phyloP scores from a whole-genome alignment of 2,113 vertebrate species.

The Synodontis membranacea region DNA sequence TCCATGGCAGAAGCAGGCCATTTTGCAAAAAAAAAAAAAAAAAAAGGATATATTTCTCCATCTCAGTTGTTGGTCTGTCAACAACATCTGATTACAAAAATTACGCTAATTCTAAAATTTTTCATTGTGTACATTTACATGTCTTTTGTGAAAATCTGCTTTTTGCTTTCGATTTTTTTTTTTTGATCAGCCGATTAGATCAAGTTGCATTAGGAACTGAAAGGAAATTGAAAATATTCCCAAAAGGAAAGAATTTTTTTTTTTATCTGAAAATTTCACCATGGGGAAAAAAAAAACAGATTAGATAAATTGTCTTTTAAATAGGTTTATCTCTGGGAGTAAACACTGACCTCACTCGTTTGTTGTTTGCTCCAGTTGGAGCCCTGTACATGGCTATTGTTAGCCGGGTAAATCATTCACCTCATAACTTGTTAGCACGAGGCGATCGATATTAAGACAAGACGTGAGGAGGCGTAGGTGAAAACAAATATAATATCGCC shows the following conservation, averaged over 20 bases:
- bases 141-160: not conserved
- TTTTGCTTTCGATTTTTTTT: too few relatives aligned
- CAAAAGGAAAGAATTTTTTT: not conserved
- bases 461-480: not conserved
- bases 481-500: not conserved
- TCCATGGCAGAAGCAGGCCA: too few relatives aligned
- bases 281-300: not conserved
- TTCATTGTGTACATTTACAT: not conserved
- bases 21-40: too few relatives aligned
- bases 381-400: constrained; percentile 26
- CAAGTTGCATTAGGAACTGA: not conserved
- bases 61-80: too few relatives aligned
- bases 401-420: constrained; percentile 45
- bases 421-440: constrained; percentile 19
- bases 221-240: not conserved
- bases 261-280: constrained; percentile 26
- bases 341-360: constrained; percentile 37
- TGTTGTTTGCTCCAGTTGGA: constrained; percentile 25
- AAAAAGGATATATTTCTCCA: too few relatives aligned
- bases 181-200: not conserved
- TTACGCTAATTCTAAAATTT: too few relatives aligned
- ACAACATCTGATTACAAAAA: too few relatives aligned
- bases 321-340: constrained; percentile 33
- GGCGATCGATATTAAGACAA: constrained; percentile 17
- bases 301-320: constrained; percentile 38